Conservation (phyloP, 2,888 invertebrate genomes). For the Brachylomia viminalis region DNA sequence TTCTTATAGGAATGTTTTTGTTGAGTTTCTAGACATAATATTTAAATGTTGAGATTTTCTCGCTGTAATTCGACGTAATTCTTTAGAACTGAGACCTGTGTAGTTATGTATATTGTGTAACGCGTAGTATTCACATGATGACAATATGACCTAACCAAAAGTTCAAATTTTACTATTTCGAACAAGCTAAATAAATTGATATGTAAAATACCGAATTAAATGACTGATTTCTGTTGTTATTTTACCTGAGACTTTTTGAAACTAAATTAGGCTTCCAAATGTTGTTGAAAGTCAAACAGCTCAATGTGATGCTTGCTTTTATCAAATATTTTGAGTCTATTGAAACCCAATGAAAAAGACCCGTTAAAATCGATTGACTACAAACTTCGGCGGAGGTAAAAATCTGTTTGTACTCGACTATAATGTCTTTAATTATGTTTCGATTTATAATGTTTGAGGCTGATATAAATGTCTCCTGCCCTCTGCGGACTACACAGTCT, state of each 20-base stretch:
- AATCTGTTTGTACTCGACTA: conserved; percentile 23
- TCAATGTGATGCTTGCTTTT: not conserved
- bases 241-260: not conserved
- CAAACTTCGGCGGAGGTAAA: conserved; percentile 14
- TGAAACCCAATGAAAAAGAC: not conserved
- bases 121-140: not conserved
- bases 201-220: not conserved
- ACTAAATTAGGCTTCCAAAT: not conserved
- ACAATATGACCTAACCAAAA: not conserved
- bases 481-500: not conserved
- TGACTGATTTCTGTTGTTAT: not conserved
- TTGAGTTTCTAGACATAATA: not conserved
- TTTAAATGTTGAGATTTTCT: not conserved
- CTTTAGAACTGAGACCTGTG: not conserved
- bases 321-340: not conserved
- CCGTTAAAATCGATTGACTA: conserved; percentile 27
- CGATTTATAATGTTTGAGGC: conserved; percentile 39
- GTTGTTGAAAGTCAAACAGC: not conserved
- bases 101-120: not conserved
- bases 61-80: not conserved
- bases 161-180: not conserved
- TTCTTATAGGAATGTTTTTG: not conserved
- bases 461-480: conserved; percentile 52
- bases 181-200: not conserved
- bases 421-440: conserved; percentile 24